Evolutionary conservation across 37 sponge, comb jelly and placozoan genomes (phyloP).

Genomic region (Cliona cf. orientalis): DNA sequence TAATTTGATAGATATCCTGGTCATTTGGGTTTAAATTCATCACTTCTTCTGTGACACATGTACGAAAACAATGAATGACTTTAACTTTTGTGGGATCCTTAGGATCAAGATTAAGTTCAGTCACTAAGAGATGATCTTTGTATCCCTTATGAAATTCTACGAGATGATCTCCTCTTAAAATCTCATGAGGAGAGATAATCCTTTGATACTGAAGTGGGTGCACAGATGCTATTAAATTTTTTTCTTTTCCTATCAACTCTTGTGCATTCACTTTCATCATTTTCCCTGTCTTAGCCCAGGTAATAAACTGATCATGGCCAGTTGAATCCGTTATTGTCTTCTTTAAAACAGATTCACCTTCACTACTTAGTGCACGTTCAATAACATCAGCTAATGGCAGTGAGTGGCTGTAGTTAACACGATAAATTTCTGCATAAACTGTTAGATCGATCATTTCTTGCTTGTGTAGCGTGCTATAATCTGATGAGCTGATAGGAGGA

Average conservation of each 20-base stretch:
- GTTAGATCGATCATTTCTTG: no score
- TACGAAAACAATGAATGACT: conserved; percentile 3
- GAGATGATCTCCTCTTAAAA: conserved; percentile 41
- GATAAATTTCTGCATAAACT: no score
- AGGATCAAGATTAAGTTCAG: background rate
- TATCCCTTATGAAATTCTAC: background rate
- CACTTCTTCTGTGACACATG: conserved; percentile 7
- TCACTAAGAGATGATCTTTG: conserved; percentile 31
- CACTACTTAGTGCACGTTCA: no score
- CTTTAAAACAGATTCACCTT: no score
- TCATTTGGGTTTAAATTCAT: conserved; percentile 14
- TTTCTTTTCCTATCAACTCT: conserved; percentile 6
- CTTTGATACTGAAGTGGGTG: conserved; percentile 29
- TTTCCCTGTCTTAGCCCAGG: conserved; percentile 39
- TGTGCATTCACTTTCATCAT: background rate
- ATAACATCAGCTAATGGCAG: no score
- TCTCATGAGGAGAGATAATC: conserved; percentile 9
- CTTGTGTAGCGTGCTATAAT: no score
- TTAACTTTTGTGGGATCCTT: background rate
- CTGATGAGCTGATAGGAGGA: no score
- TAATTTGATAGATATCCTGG: conserved; percentile 24
- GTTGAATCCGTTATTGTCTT: background rate
- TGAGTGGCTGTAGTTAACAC: no score
- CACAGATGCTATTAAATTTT: conserved; percentile 28
- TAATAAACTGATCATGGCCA: conserved; percentile 6